Conservation (phyloP, 2,888 invertebrate genomes). For the Myathropa florea region DNA sequence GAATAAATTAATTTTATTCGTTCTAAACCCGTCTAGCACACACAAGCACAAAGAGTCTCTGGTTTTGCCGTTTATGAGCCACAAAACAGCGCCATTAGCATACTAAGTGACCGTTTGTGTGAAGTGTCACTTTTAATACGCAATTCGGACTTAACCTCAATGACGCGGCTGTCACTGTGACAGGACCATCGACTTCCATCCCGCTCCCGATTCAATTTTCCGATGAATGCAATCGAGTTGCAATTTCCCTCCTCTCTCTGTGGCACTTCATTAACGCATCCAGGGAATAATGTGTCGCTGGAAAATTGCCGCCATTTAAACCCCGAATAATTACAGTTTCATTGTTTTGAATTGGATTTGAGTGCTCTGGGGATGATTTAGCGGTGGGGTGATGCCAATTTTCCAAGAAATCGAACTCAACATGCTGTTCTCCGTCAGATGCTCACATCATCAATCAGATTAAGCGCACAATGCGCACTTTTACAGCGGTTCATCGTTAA, state of each 20-base stretch:
- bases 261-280: not conserved
- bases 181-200: not conserved
- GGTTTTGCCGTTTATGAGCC: not conserved
- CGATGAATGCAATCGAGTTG: conserved; percentile 6
- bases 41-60: not conserved
- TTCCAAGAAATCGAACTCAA: not conserved
- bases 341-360: too few relatives aligned
- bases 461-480: conserved; percentile 3
- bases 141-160: not conserved
- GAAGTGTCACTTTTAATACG: conserved; percentile 25
- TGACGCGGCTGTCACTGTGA: not conserved
- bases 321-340: not conserved
- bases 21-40: not conserved
- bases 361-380: too few relatives aligned
- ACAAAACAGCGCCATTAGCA: conserved; percentile 30
- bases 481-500: conserved; percentile 34
- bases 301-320: not conserved
- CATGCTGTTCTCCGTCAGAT: not conserved
- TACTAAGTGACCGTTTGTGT: conserved; percentile 14
- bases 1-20: not conserved
- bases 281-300: not conserved
- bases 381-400: not conserved
- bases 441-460: conserved; percentile 21
- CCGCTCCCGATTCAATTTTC: not conserved
- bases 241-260: not conserved